Conservation (phyloP, 2,888 invertebrate species). For the Hoplodrina ambigua region DNA sequence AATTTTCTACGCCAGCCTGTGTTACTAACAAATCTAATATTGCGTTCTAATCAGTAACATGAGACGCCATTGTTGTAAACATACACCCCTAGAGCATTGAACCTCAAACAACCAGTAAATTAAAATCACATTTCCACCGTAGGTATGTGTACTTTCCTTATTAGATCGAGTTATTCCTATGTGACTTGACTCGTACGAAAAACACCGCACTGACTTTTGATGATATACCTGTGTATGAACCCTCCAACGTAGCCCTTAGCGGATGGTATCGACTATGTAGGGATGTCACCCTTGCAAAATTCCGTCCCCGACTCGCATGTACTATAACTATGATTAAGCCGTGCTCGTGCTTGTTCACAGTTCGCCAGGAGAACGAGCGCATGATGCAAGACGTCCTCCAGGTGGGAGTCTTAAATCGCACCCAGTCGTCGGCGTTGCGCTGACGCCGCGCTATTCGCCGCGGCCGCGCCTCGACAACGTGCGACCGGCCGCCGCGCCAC, state of each 20-base stretch:
- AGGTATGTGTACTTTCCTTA: constrained; percentile 56
- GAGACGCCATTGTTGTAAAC: constrained; percentile 46
- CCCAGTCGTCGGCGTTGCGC: constrained; percentile 90
- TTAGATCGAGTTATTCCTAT: constrained; percentile 57
- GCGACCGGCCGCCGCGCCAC: constrained; percentile 87
- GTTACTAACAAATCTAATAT: constrained; percentile 63
- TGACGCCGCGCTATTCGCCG: constrained; percentile 90
- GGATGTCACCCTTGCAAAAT: constrained; percentile 66
- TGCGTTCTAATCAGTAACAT: constrained; percentile 55
- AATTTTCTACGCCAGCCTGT: constrained; percentile 61
- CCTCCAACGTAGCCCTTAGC: constrained; percentile 45
- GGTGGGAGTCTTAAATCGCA: constrained; percentile 89
- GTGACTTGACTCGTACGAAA: constrained; percentile 50
- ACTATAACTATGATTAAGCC: constrained; percentile 78
- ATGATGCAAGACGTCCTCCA: constrained; percentile 94
- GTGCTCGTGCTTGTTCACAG: constrained; percentile 90
- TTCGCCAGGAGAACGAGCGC: constrained; percentile 97
- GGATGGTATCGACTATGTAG: constrained; percentile 48
- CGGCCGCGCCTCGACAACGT: constrained; percentile 86
- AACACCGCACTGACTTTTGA: constrained; percentile 40
- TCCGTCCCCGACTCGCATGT: constrained; percentile 58
- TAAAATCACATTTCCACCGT: constrained; percentile 48
- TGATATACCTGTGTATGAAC: constrained; percentile 34
- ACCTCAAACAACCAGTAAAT: constrained; percentile 59
- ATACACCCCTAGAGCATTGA: constrained; percentile 57